Evolutionary conservation across 2,888 invertebrate species (phyloP), one percentile per base, ranked within the genome.

Genomic region (Sturmia bella): DNA sequence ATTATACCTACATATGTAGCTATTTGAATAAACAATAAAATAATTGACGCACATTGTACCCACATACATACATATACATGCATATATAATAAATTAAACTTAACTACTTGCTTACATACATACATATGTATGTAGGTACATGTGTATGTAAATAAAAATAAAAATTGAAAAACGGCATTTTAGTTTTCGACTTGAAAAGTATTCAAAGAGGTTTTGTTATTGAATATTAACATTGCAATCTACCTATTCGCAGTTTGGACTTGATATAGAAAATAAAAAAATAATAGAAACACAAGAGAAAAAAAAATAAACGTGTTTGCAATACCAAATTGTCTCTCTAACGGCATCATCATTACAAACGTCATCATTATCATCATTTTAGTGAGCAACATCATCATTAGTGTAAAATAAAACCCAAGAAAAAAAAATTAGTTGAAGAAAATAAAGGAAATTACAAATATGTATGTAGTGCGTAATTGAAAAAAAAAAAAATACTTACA

Each of bases 261-360:
- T 59, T 70, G 75, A 72, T 76, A 72, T 80, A 66, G 66, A 64
- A 76, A 78, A 69, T 69, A 13, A 68, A 75, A 15, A 59, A 75
- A 68, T 45, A 76, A 37, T 17, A 61, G 17, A 68, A 61, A 24
- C 13, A 74, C 39, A 63, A 45, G 41, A 17, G 41, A 41, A 68
- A 68, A 24, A 43, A 17, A 45, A 48, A 41, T 52, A 82, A 82
- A 82, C 78, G 78, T 78, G 82, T 82, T 82, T 78, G 74, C 78
- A 64, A 70, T 75, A 82, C 70, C 43, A 74, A 77, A 73, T 27
- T 63, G 48, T 45, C 19, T 48, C 27, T 61, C 69, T 61, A 61
- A 68, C 66, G 32, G 52, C 32, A 72, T 56, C 27, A 78, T 78
- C 70, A 64, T 17, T 54, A 11, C 32, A 24, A 74, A 13, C 45